phyloP scores from a whole-genome alignment of 2,888 invertebrate genomes.

The Eupeodes latifasciatus region DNA sequence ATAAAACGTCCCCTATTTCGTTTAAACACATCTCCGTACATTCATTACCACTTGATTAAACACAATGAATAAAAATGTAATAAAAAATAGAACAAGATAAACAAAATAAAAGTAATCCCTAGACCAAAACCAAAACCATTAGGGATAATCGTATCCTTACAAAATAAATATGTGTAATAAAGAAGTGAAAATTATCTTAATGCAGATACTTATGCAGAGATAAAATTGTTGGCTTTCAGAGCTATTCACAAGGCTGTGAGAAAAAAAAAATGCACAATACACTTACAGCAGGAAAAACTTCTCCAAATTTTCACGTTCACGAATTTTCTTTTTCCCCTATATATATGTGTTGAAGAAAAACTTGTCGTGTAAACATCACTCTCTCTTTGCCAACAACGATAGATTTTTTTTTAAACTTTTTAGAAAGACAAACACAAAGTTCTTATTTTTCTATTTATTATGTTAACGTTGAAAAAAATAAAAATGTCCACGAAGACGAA shows the following conservation, averaged over 20 bases:
- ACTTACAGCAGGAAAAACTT: conserved; percentile 70
- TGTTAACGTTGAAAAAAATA: not conserved
- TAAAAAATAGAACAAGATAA: not conserved
- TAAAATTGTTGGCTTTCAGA: conserved; percentile 67
- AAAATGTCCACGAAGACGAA: conserved; percentile 28
- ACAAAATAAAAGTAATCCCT: conserved; percentile 43
- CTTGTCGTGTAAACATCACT: conserved; percentile 59
- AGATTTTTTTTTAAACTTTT: conserved; percentile 61
- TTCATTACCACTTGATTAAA: conserved; percentile 54
- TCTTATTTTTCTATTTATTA: conserved; percentile 18
- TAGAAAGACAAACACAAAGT: conserved; percentile 66
- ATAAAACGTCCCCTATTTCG: not conserved
- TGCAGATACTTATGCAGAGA: conserved; percentile 75
- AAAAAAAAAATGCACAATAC: conserved; percentile 61
- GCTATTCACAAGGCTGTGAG: conserved; percentile 36
- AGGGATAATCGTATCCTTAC: conserved; percentile 33
- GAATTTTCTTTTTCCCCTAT: conserved; percentile 31
- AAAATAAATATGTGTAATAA: conserved; percentile 56
- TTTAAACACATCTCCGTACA: conserved; percentile 40
- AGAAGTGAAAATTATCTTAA: conserved; percentile 67
- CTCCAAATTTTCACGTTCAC: conserved; percentile 58
- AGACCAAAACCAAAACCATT: conserved; percentile 36
- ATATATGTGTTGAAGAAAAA: conserved; percentile 49
- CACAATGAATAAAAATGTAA: conserved; percentile 19
- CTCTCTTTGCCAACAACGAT: conserved; percentile 47